Conservation (phyloP, 2,888 invertebrate species). For the Agonopterix heracliana region DNA sequence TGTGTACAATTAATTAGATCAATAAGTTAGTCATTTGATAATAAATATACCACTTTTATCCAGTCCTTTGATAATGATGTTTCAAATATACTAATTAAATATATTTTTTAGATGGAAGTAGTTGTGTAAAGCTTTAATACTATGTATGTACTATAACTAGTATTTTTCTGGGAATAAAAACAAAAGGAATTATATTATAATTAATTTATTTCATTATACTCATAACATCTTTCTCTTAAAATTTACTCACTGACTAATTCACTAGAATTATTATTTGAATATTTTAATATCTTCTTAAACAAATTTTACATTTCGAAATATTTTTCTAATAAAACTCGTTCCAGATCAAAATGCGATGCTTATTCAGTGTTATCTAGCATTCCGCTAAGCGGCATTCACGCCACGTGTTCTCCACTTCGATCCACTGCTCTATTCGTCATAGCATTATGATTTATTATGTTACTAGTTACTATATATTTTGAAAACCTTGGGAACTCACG, state of each 20-base stretch:
- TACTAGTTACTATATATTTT: not conserved
- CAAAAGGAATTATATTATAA: slow-evolving; percentile 30
- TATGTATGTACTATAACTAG: not conserved
- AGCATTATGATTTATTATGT: not conserved
- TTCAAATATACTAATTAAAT: not conserved
- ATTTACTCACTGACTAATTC: slow-evolving; percentile 67
- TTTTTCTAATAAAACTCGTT: slow-evolving; percentile 54
- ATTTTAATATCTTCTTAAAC: slow-evolving; percentile 67
- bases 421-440: not conserved
- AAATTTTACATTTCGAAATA: slow-evolving; percentile 62
- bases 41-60: not conserved
- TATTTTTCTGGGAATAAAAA: slow-evolving; percentile 1
- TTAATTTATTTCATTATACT: slow-evolving; percentile 71
- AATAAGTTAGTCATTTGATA: not conserved
- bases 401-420: not conserved
- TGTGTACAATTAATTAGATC: not conserved
- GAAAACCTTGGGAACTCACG: not conserved
- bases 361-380: not conserved
- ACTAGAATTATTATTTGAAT: slow-evolving; percentile 72
- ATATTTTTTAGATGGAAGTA: not conserved
- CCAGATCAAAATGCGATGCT: slow-evolving; percentile 40
- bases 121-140: not conserved
- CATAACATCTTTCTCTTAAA: slow-evolving; percentile 70
- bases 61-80: not conserved
- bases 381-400: slow-evolving; percentile 5